Percentiles rank a stretch among this genome's conserved stretches.
Evolutionary conservation across 2,888 invertebrate genomes (phyloP).

Genomic region (Dynastes hyllus): DNA sequence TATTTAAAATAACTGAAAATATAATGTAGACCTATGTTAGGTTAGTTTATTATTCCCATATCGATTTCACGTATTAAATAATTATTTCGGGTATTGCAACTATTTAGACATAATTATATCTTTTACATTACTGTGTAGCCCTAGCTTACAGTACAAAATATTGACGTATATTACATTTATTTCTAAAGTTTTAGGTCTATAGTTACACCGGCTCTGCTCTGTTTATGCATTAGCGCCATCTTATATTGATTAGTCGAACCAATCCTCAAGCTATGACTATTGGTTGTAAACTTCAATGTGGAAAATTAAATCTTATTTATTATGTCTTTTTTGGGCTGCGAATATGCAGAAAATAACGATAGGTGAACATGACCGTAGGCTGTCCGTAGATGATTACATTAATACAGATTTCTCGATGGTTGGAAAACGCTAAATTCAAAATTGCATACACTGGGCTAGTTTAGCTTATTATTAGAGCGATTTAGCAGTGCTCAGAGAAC

Average conservation of each 20-base stretch:
- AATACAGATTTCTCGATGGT: constrained; percentile 66
- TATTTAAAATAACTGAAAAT: not conserved
- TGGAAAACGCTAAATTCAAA: constrained; percentile 69
- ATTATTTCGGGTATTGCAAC: not conserved
- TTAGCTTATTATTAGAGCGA: constrained; percentile 53
- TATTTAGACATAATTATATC: not conserved
- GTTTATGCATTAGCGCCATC: constrained; percentile 50
- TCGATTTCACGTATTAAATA: not conserved
- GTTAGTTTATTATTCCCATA: constrained; percentile 19
- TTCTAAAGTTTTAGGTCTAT: not conserved
- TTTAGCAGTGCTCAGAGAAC: constrained; percentile 63
- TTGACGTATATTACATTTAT: not conserved
- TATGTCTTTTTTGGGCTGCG: constrained; percentile 16
- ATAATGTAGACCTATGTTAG: constrained; percentile 24
- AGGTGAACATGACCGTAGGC: constrained; percentile 52
- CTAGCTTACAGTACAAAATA: not conserved
- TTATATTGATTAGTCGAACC: constrained; percentile 30
- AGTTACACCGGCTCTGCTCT: constrained; percentile 26
- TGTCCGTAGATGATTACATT: constrained; percentile 67
- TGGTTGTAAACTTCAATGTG: constrained; percentile 13
- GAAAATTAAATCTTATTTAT: constrained; percentile 37
- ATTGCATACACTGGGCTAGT: constrained; percentile 65
- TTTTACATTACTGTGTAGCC: not conserved
- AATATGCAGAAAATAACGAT: constrained; percentile 52
- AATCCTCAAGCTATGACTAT: not conserved